Evolutionary conservation across 2,888 invertebrate genomes (phyloP), one percentile per base, ranked within the genome.

Genomic region (Cepaea hortensis): DNA sequence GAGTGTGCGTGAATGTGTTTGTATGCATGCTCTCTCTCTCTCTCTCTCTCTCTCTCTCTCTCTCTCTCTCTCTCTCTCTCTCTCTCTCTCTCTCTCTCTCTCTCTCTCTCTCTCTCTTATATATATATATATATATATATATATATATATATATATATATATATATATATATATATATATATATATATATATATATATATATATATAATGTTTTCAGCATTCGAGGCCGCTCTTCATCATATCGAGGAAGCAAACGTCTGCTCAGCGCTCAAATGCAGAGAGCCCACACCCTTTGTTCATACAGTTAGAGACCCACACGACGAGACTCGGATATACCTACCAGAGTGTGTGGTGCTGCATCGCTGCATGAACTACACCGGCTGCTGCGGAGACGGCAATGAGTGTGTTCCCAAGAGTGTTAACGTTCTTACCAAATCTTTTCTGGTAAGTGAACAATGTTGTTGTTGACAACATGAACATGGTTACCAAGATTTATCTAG

Each of bases 301-400:
- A 96, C 96, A 80, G 96, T 98, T 35, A 91, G 91, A 48, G 96
- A 96, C 84, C 96, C 97, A 88, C 96, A 96, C 0, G 96, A 96
- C 88, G 95, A 96, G 3, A 96, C 96, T 88, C 97, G 96, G 90
- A 95, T 96, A 46, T 98, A 97, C 95, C 95, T 96, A 92, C 98
- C 98, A 0, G 96, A 97, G 82, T 98, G 98, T 93, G 97, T 97
- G 23, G 96, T 97, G 84, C 95, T 98, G 84, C 97, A 98, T 94
- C 96, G 97, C 89, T 98, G 98, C 94, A 96, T 97, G 18, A 97
- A 97, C 90, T 97, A 97, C 94, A 96, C 97, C 46, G 98, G 98
- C 85, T 98, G 98, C 95, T 98, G 98, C 94, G 95, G 95, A 88
- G 96, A 96, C 88, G 95, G 95, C 0, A 96, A 96, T 88, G 96